Base-by-base conservation (phyloP, 1,140 invertebrate species). In the Andrena cerasifolii region DNA sequence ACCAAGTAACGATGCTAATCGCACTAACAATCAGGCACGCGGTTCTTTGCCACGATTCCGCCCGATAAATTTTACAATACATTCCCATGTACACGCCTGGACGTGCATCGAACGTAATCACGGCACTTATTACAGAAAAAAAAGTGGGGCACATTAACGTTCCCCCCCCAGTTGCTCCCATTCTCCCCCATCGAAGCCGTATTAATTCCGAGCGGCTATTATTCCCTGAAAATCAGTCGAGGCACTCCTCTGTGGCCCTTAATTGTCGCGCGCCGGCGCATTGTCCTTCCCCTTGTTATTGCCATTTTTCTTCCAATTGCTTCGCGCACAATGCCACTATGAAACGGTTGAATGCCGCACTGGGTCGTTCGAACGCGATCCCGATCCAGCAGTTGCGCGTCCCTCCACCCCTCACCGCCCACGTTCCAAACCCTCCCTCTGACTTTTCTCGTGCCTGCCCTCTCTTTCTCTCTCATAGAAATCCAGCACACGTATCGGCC, bases 401-500 rank as follows among this genome's bases (percentile, higher is more conserved):
- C 78, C 33, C 61, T 54, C 49, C 76, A 53, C 31, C 54, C 49
- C 73, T 51, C 7, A 24, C 28, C 45, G 65, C 26, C 28, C 51
- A 73, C 56, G 45, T 56, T 77, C 54, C 56, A 47, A 21, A n/a
- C n/a, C n/a, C n/a, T n/a, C n/a, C 3, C 10, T 5, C 18, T 18
- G 36, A 36, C 24, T 31, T 14, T 58, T 63, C 54, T 72, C 68
- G 51, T 56, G 74, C 45, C 28, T 18, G n/a, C 8, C 33, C n/a
- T 58, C n/a, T 56, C 45, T 26, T 18, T 16, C 8, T 43, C n/a
- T 58, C n/a, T 56, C 53, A 0, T 81, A 80, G 80, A 80, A 80
- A 86, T 72, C 75, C 83, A 28, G 75, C 65, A 75, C 86, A 85
- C 85, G 86, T 85, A 73, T 84, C 67, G 62, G 40, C 49, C 54